Evolutionary conservation across 2,113 vertebrate genomes (phyloP).

Genomic region (Centropus unirufus): DNA sequence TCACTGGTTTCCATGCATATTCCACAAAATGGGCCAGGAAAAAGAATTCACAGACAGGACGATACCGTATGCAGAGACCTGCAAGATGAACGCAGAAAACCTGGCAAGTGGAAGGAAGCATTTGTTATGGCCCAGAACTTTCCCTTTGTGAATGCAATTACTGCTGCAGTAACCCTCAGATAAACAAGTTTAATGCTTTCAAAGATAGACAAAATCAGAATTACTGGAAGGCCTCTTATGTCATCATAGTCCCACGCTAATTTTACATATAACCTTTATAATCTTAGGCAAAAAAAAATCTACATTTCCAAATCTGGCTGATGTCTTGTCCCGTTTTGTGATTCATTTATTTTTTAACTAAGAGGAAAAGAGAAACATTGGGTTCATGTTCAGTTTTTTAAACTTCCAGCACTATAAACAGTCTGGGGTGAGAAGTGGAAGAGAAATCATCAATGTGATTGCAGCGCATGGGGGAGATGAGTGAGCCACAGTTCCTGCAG

Average conservation of each 20-base stretch:
- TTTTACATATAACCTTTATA: background rate
- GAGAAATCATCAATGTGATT: background rate
- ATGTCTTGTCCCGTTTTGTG: background rate
- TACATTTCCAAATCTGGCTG: background rate
- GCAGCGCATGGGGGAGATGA: background rate
- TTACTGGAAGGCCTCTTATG: background rate
- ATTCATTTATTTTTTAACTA: background rate
- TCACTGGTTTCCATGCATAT: background rate
- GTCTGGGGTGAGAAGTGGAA: background rate
- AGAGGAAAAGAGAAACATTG: background rate
- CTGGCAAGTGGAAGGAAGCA: background rate
- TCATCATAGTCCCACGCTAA: slow-evolving; percentile 21
- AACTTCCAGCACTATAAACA: background rate
- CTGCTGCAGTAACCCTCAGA: background rate
- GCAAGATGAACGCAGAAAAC: background rate
- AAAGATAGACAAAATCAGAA: background rate
- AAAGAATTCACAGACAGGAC: background rate
- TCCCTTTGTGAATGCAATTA: background rate
- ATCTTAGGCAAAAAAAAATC: background rate
- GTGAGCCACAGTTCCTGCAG: background rate
- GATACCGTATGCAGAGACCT: background rate
- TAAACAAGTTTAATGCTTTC: slow-evolving; percentile 26
- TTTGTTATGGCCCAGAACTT: background rate
- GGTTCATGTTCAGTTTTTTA: background rate
- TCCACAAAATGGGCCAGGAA: background rate